These are phyloP conservation scores for Machimus atricapillus DNA, from an alignment of 2,888 invertebrate species.

Conservation along the genomic window DNA sequence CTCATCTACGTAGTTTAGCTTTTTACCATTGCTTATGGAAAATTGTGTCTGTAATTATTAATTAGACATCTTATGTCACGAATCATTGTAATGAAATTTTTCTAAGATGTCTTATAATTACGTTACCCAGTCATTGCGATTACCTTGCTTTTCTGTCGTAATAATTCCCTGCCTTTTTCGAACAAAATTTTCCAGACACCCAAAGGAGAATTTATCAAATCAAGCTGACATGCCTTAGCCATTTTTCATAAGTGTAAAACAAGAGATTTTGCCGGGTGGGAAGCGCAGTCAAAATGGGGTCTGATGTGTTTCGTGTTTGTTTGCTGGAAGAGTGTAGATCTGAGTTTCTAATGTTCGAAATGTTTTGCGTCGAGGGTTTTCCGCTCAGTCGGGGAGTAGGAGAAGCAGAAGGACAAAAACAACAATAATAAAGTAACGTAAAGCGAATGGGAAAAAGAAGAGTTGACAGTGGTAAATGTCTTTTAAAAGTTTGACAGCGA, in stretches of 20 bases:
- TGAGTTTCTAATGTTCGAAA: constrained; percentile 30
- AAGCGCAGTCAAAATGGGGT: background rate
- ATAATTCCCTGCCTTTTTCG: constrained; percentile 7
- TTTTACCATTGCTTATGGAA: background rate
- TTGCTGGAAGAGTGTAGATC: background rate
- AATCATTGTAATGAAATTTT: background rate
- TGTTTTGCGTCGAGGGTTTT: background rate
- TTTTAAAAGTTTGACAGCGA: constrained; percentile 45
- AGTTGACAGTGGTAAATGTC: constrained; percentile 48
- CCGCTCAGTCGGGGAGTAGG: background rate
- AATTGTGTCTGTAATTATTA: background rate
- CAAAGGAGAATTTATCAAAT: constrained; percentile 47
- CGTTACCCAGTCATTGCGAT: background rate
- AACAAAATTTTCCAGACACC: constrained; percentile 44
- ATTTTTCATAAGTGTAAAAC: constrained; percentile 48
- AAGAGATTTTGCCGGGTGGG: constrained; percentile 39
- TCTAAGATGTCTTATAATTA: background rate
- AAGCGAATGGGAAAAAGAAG: constrained; percentile 5
- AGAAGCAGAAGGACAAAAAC: background rate
- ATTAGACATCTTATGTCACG: background rate
- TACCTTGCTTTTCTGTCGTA: constrained; percentile 3
- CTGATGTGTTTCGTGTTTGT: background rate
- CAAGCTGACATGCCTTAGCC: constrained; percentile 46
- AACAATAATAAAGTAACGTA: background rate
- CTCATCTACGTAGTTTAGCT: background rate